phyloP scores from a whole-genome alignment of 1,140 invertebrate species.

The Drosophila pallidifrons region DNA sequence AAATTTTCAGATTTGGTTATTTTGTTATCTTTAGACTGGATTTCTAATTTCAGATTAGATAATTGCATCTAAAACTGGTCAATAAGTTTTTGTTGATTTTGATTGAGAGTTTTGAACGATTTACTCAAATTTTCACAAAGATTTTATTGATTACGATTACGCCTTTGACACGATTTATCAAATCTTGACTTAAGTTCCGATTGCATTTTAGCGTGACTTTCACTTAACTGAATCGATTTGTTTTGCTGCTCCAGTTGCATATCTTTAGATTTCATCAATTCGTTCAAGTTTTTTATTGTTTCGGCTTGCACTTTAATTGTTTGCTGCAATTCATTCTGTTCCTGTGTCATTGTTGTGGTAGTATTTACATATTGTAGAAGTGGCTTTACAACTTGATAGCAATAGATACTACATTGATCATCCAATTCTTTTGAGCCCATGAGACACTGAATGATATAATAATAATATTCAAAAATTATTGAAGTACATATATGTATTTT shows the following conservation, averaged over 20 bases:
- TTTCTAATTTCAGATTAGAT: neutral
- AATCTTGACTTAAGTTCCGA: neutral
- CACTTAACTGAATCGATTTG: too few species aligned
- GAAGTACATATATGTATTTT: neutral
- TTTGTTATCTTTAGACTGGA: neutral
- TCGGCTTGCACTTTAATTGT: neutral
- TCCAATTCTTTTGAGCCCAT: neutral
- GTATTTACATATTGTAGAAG: neutral
- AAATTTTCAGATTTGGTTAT: too few species aligned
- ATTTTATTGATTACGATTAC: neutral
- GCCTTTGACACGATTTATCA: neutral
- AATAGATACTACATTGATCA: neutral
- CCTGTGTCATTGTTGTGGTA: neutral
- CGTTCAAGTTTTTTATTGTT: neutral
- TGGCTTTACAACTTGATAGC: neutral
- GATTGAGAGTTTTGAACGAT: neutral
- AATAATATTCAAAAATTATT: neutral
- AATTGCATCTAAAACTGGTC: neutral
- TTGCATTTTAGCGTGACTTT: too few species aligned
- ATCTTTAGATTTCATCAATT: too few species aligned
- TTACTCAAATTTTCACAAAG: neutral
- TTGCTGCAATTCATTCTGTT: neutral
- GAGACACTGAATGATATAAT: neutral
- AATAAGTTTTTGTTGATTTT: neutral
- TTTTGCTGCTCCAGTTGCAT: too few species aligned